Percentiles rank a stretch among this genome's conserved stretches.
Evolutionary conservation across 1,140 invertebrate species (phyloP).

Genomic region (Oryctes rhinoceros): DNA sequence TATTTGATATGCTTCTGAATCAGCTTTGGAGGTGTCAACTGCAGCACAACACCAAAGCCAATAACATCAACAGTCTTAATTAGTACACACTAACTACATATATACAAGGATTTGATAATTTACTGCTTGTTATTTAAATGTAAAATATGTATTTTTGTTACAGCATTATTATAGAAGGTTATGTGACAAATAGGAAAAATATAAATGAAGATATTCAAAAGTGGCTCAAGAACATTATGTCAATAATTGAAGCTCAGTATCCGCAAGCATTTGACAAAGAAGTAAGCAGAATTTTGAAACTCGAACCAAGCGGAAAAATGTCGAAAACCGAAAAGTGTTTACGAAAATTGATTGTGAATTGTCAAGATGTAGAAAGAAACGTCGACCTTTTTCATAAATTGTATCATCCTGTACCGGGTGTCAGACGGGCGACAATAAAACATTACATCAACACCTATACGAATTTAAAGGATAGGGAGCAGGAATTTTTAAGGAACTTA

Average conservation of each 20-base stretch:
- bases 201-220: neutral
- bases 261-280: constrained; percentile 72
- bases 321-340: constrained; percentile 45
- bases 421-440: constrained; percentile 70
- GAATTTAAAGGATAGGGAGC: constrained; percentile 62
- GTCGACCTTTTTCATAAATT: constrained; percentile 71
- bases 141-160: neutral
- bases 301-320: constrained; percentile 8
- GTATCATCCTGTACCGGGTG: constrained; percentile 69
- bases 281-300: constrained; percentile 55
- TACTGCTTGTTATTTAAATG: neutral
- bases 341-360: constrained; percentile 49
- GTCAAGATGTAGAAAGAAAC: constrained; percentile 43
- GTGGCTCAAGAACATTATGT: constrained; percentile 43
- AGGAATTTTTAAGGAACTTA: constrained; percentile 66
- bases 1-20: too few species aligned
- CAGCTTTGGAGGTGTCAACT: too few species aligned
- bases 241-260: constrained; percentile 70
- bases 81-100: too few species aligned
- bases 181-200: constrained; percentile 16
- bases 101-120: too few species aligned
- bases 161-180: neutral
- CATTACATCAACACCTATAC: constrained; percentile 65
- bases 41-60: too few species aligned
- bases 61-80: too few species aligned